Base-by-base conservation (phyloP, 2,888 invertebrate genomes). In the Drosophila macrospina region DNA sequence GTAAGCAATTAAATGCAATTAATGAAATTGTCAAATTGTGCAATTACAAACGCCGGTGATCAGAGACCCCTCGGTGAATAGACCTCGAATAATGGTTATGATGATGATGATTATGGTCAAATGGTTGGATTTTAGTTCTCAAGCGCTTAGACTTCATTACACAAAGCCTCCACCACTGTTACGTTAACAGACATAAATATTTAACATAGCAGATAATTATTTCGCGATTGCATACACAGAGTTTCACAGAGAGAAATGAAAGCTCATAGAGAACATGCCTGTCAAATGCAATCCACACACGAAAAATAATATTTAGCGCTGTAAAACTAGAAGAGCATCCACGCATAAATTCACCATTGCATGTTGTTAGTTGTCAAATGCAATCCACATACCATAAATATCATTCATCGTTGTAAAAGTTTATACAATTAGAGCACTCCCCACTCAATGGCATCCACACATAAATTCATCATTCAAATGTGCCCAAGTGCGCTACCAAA, bases 1-100 rank as follows among this genome's bases (percentile, higher is more conserved):
- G 67, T 70, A 57, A 65, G 72, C 88, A 88, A 83, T 83, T 83
- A 86, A 86, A 69, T 60, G 69, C 80, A 83, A 83, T 83, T 83
- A 88, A 83, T 86, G 66, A 72, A 88, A 86, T 82, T 78, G 64
- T 74, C 78, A 75, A 75, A 77, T 68, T 74, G 80, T 78, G 61
- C 78, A 87, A 83, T 87, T 83, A 76, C 50, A 66, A 78, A 45
- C 20, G 50, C 44, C 61, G 51, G 34, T 50, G 63, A 44, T 44
- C 60, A 37, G 32, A 20, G 28, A 41, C 20, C 26, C 11, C 15
- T 37, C 20, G 20, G 48, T 37, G 20, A 2, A 34, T 34, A 34
- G 34, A 34, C 30, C 28, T 5, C 36, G 13, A 24, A 30, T 57
- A 15, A 39, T 39, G 7, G 48, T 41, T 39, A 41, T 41, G 20